Percentiles rank a stretch among this genome's conserved stretches.
phyloP scores from a whole-genome alignment of 2,888 invertebrate species.

The Orgyia antiqua region DNA sequence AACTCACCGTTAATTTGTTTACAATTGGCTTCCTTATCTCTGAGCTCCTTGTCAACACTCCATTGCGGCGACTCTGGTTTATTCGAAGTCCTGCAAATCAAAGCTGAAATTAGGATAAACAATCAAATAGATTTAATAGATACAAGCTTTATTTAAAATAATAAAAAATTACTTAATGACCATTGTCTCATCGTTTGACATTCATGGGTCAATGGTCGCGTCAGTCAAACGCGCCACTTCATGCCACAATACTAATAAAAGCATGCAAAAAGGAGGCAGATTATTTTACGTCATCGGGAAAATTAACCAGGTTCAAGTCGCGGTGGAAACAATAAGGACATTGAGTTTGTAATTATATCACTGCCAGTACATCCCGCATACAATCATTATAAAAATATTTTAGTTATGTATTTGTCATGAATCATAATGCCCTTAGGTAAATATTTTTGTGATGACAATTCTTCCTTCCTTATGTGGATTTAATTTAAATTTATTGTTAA shows the following conservation, averaged over 20 bases:
- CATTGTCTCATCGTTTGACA: constrained; percentile 52
- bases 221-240: constrained; percentile 36
- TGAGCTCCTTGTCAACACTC: constrained; percentile 60
- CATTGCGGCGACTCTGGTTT: constrained; percentile 68
- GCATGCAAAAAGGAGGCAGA: constrained; percentile 35
- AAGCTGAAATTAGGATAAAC: constrained; percentile 37
- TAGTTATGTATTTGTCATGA: no score
- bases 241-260: constrained; percentile 44
- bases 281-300: constrained; percentile 56
- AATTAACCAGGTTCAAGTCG: constrained; percentile 53
- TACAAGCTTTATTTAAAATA: no score
- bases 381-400: constrained; percentile 1
- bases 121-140: constrained; percentile 3
- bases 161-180: constrained; percentile 56
- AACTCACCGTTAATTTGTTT: constrained; percentile 68
- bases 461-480: no score
- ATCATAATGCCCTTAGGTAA: no score
- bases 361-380: constrained; percentile 5
- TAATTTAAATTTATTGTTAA: no score
- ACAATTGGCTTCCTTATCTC: constrained; percentile 55
- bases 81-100: constrained; percentile 56
- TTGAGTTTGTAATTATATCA: constrained; percentile 13
- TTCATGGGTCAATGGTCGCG: constrained; percentile 62
- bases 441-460: no score
- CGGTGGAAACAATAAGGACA: constrained; percentile 22